Percentiles rank a stretch among this genome's conserved stretches.
Conservation (phyloP, 1,140 invertebrate species). For the Meteorus sp. region DNA sequence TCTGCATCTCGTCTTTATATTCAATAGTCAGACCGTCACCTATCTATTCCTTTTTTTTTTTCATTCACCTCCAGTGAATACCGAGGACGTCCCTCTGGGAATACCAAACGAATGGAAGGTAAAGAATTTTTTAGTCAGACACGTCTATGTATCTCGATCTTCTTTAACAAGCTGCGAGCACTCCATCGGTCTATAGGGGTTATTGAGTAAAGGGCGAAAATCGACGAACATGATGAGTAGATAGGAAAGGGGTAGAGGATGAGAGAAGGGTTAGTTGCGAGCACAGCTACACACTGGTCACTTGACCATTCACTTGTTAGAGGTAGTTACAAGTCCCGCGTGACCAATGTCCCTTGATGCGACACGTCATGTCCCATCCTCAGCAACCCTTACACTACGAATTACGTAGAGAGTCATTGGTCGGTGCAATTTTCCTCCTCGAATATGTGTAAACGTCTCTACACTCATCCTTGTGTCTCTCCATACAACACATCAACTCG, state of each 20-base stretch:
- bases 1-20: neutral
- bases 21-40: neutral
- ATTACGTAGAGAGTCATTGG: neutral
- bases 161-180: neutral
- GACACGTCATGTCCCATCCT: neutral
- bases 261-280: neutral
- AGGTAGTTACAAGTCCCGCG: conserved; percentile 40
- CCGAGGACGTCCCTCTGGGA: neutral
- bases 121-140: too few relatives aligned
- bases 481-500: too few relatives aligned
- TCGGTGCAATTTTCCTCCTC: conserved; percentile 3
- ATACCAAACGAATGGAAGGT: too few relatives aligned
- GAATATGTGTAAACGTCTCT: too few relatives aligned
- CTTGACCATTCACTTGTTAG: conserved; percentile 34
- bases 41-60: neutral
- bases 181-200: neutral
- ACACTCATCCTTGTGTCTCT: too few relatives aligned
- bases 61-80: neutral
- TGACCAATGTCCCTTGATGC: conserved; percentile 21
- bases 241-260: conserved; percentile 1
- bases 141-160: neutral
- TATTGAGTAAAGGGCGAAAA: neutral
- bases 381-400: conserved; percentile 4
- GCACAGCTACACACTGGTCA: neutral
- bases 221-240: neutral